phyloP scores from a whole-genome alignment of 92 coral and sea anemone species.

The Parazoanthus swiftii region DNA sequence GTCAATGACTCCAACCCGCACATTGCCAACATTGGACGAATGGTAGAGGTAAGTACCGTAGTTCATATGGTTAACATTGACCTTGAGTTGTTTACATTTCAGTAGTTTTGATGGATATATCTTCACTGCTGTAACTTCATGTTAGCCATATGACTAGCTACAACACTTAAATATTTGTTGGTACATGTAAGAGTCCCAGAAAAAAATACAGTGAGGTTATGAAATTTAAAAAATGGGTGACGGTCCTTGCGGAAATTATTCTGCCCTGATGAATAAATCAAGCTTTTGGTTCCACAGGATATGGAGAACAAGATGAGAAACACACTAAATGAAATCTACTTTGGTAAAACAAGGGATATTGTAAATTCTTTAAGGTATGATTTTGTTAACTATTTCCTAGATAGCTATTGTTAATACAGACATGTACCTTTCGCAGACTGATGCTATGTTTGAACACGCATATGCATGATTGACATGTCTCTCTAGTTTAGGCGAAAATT shows the following conservation, averaged over 20 bases:
- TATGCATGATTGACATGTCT: too few relatives aligned
- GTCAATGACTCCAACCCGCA: conserved; percentile 91
- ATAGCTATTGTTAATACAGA: too few relatives aligned
- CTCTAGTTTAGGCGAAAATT: too few relatives aligned
- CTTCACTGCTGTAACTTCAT: neutral
- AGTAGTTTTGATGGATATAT: neutral
- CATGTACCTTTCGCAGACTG: too few relatives aligned
- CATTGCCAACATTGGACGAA: conserved; percentile 91
- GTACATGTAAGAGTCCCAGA: too few relatives aligned
- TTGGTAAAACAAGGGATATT: conserved; percentile 97
- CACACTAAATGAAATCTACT: conserved; percentile 97
- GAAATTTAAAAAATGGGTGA: too few relatives aligned
- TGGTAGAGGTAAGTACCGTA: conserved; percentile 79
- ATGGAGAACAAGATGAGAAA: conserved; percentile 99
- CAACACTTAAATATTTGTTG: too few relatives aligned
- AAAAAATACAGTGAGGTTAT: too few relatives aligned
- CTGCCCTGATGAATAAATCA: too few relatives aligned
- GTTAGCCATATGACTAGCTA: too few relatives aligned
- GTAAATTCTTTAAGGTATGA: conserved; percentile 90
- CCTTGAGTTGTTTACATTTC: neutral
- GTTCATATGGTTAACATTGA: neutral
- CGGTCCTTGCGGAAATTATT: too few relatives aligned
- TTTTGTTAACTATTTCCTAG: neutral
- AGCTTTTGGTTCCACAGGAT: conserved; percentile 55
- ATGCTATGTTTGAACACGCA: too few relatives aligned